These are phyloP conservation scores for Ahaetulla prasina DNA, from an alignment of 2,113 vertebrate species.

Conservation along the genomic window DNA sequence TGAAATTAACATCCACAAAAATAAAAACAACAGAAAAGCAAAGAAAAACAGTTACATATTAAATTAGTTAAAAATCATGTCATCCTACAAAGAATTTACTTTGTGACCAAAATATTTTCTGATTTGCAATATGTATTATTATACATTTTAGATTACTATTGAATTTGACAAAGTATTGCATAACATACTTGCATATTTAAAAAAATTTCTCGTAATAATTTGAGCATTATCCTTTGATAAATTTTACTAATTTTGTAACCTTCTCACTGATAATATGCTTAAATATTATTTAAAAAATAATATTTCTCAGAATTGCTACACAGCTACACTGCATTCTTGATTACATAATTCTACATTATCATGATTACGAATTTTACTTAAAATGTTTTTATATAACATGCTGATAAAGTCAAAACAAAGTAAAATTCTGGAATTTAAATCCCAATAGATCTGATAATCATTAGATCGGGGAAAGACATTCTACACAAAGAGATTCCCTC, in stretches of 20 bases:
- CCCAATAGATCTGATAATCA: background rate
- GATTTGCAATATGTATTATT: background rate
- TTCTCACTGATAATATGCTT: background rate
- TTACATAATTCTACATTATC: background rate
- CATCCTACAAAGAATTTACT: background rate
- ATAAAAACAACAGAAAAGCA: conserved; percentile 4
- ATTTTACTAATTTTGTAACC: background rate
- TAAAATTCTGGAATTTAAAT: background rate
- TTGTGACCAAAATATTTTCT: background rate
- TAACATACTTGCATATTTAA: background rate
- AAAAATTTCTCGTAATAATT: background rate
- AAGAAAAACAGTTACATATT: background rate
- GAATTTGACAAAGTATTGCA: background rate
- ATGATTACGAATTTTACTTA: background rate
- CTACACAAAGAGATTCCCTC: background rate
- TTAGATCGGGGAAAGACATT: background rate
- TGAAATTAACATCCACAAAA: conserved; percentile 21
- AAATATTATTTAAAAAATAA: background rate
- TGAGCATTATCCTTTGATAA: background rate
- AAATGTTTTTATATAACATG: background rate
- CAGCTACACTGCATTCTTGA: background rate
- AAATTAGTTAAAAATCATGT: background rate
- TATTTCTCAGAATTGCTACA: background rate
- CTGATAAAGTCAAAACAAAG: background rate
- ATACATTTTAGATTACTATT: background rate